Conservation (phyloP, 2,797 vertebrate species). For the Artibeus jamaicensis region DNA sequence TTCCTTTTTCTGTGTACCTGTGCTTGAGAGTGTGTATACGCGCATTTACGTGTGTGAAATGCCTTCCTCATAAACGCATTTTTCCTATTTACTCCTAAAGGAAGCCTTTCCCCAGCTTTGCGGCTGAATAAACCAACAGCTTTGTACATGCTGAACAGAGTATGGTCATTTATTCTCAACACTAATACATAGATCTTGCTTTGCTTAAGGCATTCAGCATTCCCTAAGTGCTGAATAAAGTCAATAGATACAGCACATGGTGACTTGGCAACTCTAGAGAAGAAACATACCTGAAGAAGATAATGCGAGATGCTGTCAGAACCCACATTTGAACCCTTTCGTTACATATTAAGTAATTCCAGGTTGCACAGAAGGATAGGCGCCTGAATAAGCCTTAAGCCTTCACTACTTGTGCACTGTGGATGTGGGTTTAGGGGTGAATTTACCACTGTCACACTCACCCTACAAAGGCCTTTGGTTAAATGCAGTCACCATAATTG, state of each 20-base stretch:
- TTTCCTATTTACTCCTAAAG: constrained; percentile 18
- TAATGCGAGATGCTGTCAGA: background rate
- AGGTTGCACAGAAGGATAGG: background rate
- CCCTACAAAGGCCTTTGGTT: background rate
- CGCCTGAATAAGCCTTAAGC: background rate
- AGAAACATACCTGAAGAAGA: background rate
- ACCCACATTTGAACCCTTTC: constrained; percentile 13
- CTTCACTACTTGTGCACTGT: background rate
- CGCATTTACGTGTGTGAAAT: background rate
- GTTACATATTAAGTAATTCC: background rate
- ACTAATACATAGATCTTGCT: background rate
- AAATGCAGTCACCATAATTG: background rate
- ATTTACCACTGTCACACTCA: background rate
- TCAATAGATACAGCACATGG: background rate
- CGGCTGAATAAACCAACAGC: constrained; percentile 55
- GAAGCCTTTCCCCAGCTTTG: constrained; percentile 31
- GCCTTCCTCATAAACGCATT: constrained; percentile 23
- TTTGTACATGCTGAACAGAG: constrained; percentile 47
- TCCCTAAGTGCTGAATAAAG: background rate
- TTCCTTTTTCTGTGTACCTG: background rate
- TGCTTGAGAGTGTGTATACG: background rate
- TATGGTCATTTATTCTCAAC: constrained; percentile 51
- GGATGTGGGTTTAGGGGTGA: background rate
- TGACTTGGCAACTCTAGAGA: constrained; percentile 31
- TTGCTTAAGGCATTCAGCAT: background rate